These are phyloP conservation scores for Pseudochaenichthys georgianus DNA, from an alignment of 2,797 vertebrate genomes.

Conservation along the genomic window DNA sequence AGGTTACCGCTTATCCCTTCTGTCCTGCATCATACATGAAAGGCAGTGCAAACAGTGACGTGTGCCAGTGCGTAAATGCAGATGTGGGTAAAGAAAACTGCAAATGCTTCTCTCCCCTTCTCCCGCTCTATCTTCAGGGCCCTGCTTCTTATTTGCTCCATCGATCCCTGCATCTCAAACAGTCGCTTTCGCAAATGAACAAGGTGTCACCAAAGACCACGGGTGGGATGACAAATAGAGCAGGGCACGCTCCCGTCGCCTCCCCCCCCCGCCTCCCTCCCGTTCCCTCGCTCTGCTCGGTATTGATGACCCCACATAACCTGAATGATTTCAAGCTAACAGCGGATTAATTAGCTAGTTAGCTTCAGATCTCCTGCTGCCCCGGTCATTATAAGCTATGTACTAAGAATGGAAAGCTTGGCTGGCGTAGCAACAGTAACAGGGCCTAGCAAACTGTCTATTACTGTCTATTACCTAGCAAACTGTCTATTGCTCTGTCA, in stretches of 20 bases:
- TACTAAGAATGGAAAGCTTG: neutral
- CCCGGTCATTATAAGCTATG: neutral
- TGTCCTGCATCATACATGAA: neutral
- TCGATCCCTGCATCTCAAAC: conserved; percentile 80
- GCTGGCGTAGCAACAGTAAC: conserved; percentile 1
- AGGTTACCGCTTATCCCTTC: neutral
- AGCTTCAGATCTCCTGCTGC: neutral
- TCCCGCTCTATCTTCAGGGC: conserved; percentile 35
- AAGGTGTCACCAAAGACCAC: conserved; percentile 77
- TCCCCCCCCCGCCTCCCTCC: neutral
- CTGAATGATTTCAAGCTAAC: neutral
- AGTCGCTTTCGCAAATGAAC: conserved; percentile 79
- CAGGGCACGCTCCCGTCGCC: conserved; percentile 18
- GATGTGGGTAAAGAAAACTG: conserved; percentile 22
- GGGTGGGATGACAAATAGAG: conserved; percentile 72
- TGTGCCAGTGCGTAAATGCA: conserved; percentile 8
- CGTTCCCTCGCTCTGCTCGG: conserved; percentile 6
- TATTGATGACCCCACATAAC: conserved; percentile 22
- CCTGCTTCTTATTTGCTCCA: conserved; percentile 69
- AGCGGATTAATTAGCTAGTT: neutral
- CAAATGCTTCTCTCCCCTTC: neutral
- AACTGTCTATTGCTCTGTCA: conserved; percentile 23
- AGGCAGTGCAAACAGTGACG: neutral
- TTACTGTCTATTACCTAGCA: too few species aligned
- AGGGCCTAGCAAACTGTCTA: conserved; percentile 8